phyloP scores from a whole-genome alignment of 2,113 vertebrate genomes.

The Chaetodon auriga region DNA sequence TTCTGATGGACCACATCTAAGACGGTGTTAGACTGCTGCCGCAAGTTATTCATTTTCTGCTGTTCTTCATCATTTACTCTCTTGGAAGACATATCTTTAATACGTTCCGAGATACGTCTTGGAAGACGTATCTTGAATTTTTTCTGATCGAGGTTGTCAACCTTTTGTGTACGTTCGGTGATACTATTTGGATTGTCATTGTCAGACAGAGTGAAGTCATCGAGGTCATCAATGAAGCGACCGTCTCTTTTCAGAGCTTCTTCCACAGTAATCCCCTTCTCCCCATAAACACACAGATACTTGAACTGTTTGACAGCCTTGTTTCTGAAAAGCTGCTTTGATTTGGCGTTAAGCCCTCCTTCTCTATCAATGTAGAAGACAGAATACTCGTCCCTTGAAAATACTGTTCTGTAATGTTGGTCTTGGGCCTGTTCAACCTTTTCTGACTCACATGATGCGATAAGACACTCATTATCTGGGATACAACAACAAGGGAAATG shows the following conservation, averaged over 20 bases:
- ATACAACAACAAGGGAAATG: slow-evolving; percentile 55
- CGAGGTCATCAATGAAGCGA: slow-evolving; percentile 25
- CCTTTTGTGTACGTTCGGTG: not conserved
- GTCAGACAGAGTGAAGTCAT: accelerated
- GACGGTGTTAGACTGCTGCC: accelerated
- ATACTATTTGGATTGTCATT: accelerated
- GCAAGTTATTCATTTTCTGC: not conserved
- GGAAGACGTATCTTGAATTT: not conserved
- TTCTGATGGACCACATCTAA: accelerated
- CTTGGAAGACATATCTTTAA: too few species aligned
- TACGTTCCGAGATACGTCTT: too few species aligned
- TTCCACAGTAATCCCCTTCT: slow-evolving; percentile 38
- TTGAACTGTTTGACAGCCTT: not conserved
- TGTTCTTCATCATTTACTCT: accelerated
- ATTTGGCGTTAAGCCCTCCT: accelerated
- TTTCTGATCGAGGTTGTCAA: not conserved
- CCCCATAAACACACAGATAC: slow-evolving; percentile 43
- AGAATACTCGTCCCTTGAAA: not conserved
- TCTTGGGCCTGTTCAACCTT: not conserved
- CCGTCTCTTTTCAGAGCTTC: slow-evolving; percentile 43
- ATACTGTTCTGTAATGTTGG: accelerated
- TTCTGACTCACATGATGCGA: accelerated
- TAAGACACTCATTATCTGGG: accelerated
- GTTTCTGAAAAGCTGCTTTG: slow-evolving; percentile 17
- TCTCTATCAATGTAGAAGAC: slow-evolving; percentile 33